Percentiles rank a stretch among this genome's conserved stretches.
These are phyloP conservation scores for Macrophya alboannulata DNA, from an alignment of 2,888 invertebrate genomes.

Conservation along the genomic window DNA sequence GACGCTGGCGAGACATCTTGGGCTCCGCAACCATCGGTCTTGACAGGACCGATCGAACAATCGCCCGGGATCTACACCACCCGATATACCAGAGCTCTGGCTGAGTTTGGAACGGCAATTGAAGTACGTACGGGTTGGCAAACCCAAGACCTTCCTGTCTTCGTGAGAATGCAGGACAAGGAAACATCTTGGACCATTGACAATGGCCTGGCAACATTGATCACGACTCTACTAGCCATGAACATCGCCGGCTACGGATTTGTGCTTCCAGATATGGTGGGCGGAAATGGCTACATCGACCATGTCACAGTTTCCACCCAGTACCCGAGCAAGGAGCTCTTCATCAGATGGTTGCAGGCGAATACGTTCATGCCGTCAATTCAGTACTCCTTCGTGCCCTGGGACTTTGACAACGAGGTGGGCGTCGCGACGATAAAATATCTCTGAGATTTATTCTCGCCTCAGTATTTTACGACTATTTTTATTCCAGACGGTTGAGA, in stretches of 20 bases:
- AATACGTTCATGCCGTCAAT: conserved; percentile 82
- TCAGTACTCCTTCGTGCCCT: conserved; percentile 82
- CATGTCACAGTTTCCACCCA: conserved; percentile 65
- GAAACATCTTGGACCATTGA: conserved; percentile 77
- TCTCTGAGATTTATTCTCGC: conserved; percentile 16
- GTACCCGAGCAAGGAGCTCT: conserved; percentile 83
- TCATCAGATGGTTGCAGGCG: conserved; percentile 83
- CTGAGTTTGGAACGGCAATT: conserved; percentile 84
- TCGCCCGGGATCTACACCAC: conserved; percentile 82
- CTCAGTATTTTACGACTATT: neutral
- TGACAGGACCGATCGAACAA: conserved; percentile 81
- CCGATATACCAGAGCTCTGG: conserved; percentile 82
- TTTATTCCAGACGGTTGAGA: conserved; percentile 81
- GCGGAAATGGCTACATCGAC: conserved; percentile 77
- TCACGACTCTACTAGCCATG: conserved; percentile 79
- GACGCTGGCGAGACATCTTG: conserved; percentile 89
- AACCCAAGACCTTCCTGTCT: conserved; percentile 79
- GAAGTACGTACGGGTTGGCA: conserved; percentile 84
- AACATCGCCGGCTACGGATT: conserved; percentile 82
- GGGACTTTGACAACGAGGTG: conserved; percentile 81
- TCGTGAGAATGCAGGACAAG: conserved; percentile 81
- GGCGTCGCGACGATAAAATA: neutral
- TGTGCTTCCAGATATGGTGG: conserved; percentile 82
- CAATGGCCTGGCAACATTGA: conserved; percentile 80
- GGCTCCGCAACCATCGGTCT: conserved; percentile 84